These are phyloP conservation scores for Drosophila paramelanica DNA, from an alignment of 2,888 invertebrate species.

Conservation along the genomic window DNA sequence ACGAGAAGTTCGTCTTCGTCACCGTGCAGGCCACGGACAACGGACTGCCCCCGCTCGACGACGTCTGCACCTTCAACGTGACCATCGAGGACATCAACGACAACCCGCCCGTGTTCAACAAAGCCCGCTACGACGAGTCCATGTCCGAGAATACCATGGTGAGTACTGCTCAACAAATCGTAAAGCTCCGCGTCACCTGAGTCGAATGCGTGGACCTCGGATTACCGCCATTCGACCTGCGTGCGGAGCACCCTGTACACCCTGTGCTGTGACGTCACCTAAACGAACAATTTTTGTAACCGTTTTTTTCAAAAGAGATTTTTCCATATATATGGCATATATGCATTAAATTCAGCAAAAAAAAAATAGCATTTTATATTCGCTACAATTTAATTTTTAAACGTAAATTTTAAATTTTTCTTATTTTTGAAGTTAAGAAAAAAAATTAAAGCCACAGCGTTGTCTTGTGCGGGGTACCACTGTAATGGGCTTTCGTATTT, in stretches of 20 bases:
- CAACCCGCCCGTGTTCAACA: slow-evolving; percentile 87
- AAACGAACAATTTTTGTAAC: neutral
- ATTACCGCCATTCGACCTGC: slow-evolving; percentile 79
- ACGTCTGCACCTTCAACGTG: slow-evolving; percentile 97
- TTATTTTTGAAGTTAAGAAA: no score
- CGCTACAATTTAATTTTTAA: no score
- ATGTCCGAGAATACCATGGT: slow-evolving; percentile 92
- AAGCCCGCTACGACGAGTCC: slow-evolving; percentile 89
- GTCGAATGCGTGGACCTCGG: slow-evolving; percentile 80
- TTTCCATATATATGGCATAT: no score
- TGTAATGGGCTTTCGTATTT: no score
- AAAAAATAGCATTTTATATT: no score
- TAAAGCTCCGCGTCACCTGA: slow-evolving; percentile 9
- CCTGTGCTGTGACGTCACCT: neutral
- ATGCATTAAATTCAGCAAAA: no score
- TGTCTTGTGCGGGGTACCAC: no score
- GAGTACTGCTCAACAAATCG: slow-evolving; percentile 65
- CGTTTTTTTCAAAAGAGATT: neutral
- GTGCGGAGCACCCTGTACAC: neutral
- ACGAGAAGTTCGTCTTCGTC: slow-evolving; percentile 92
- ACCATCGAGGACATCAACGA: slow-evolving; percentile 97
- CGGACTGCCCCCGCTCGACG: slow-evolving; percentile 94
- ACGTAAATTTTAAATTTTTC: no score
- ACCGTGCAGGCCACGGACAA: slow-evolving; percentile 97
- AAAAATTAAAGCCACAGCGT: no score